Base-by-base conservation (phyloP, 2,797 vertebrate species). In the Trematomus bernacchii region DNA sequence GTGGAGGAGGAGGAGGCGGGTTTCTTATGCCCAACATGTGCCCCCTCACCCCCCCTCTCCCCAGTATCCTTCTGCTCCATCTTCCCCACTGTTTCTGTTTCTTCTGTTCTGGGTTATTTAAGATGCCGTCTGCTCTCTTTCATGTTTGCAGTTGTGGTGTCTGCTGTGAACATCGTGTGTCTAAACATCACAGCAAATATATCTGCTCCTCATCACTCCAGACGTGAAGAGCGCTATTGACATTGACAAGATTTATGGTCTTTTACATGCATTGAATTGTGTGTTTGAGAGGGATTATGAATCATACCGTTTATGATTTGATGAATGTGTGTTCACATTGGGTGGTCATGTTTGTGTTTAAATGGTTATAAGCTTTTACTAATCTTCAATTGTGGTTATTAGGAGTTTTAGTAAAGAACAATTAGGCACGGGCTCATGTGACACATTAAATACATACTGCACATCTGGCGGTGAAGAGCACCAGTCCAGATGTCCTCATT, bases 401-500 rank as follows among this genome's bases (percentile, higher is more conserved):
- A 75, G 51, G 33, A 70, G 62, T 68, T 80, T 18, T 63, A 58
- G 16, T 46, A 44, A 47, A 48, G 64, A 76, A 83, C 33, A 37
- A 37, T 37, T 37, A 77, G 55, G 9, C 10, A 78, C 18, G 10
- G 46, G 78, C 21, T 85, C 47, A 15, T 62, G 43, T 59, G 71
- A 67, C 68, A 50, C 63, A 30, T 61, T 76, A 15, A 53, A 65
- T 11, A 58, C 58, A 15, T 14, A 40, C n/a, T 44, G 71, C 75
- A 83, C 83, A 89, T 91, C 70, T 91, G 87, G 83, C 48, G 13
- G 30, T 3, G 53, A 69, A 77, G 80, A 88, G 86, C 88, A 84
- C 63, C 73, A 80, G 86, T 91, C 90, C 84, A 92, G 44, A 78
- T 52, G 78, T 85, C 70, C 83, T 77, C 65, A 0, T 68, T 83